Conservation (phyloP, 2,113 vertebrate genomes). For the Thalassoma bifasciatum region DNA sequence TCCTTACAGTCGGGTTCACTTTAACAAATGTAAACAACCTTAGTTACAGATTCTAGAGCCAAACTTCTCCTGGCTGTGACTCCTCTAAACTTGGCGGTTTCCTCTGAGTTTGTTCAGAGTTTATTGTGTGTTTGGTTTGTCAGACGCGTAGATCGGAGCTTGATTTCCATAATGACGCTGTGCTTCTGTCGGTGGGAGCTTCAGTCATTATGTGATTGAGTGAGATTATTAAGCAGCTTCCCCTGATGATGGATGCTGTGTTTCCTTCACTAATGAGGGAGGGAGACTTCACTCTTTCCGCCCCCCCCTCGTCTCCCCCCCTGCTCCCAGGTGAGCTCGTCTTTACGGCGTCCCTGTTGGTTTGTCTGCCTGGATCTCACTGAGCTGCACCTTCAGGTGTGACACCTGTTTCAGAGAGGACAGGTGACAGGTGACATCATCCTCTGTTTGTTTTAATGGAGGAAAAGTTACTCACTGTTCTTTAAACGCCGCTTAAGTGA, state of each 20-base stretch:
- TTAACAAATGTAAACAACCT: no score
- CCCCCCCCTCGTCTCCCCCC: conserved; percentile 42
- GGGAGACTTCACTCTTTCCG: conserved; percentile 53
- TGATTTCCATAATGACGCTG: conserved; percentile 68
- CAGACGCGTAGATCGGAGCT: conserved; percentile 62
- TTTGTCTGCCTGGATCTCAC: conserved; percentile 33
- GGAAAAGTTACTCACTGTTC: no score
- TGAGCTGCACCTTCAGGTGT: conserved; percentile 9
- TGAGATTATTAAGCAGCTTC: conserved; percentile 74
- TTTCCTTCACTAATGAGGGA: conserved; percentile 80
- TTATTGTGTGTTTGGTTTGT: no score
- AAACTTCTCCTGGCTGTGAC: no score
- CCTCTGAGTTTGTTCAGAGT: no score
- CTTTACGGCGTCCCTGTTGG: conserved; percentile 44
- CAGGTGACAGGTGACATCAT: conserved; percentile 26
- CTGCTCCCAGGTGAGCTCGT: conserved; percentile 38
- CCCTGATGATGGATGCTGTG: conserved; percentile 76
- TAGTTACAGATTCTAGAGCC: no score
- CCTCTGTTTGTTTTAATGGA: no score
- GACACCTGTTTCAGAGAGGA: background rate
- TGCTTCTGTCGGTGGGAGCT: conserved; percentile 29
- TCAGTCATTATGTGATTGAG: conserved; percentile 79
- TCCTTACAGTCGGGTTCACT: no score
- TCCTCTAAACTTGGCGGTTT: conserved; percentile 6
- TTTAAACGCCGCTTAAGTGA: no score